phyloP scores from a whole-genome alignment of 2,888 invertebrate species.

The Orchesellides sinensis region DNA sequence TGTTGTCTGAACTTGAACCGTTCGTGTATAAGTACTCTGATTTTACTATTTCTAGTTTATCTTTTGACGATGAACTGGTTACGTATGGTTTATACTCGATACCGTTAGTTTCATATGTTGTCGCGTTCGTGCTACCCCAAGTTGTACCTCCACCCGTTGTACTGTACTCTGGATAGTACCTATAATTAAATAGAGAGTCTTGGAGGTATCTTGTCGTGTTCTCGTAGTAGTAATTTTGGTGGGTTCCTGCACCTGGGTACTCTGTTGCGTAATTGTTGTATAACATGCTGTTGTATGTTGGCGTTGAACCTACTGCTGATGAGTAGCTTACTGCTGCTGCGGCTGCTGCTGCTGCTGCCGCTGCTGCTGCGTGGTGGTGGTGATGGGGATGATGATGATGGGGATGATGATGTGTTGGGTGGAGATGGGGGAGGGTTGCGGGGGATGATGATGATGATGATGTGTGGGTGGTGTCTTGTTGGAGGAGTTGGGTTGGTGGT shows the following conservation, averaged over 20 bases:
- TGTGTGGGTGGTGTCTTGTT: background rate
- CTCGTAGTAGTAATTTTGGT: conserved; percentile 82
- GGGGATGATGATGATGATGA: conserved; percentile 49
- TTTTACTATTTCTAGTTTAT: conserved; percentile 44
- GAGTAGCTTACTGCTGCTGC: conserved; percentile 89
- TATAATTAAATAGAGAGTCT: conserved; percentile 93
- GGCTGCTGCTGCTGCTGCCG: conserved; percentile 78
- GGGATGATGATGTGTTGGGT: conserved; percentile 74
- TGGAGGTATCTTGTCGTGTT: conserved; percentile 87
- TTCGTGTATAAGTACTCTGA: conserved; percentile 64
- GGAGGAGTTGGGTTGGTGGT: no score
- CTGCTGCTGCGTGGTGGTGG: conserved; percentile 37
- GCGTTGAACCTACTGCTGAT: conserved; percentile 77
- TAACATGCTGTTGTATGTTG: conserved; percentile 81
- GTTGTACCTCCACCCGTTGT: conserved; percentile 81
- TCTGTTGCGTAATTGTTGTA: conserved; percentile 69
- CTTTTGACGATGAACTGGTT: background rate
- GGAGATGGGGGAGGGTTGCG: conserved; percentile 74
- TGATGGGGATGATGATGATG: conserved; percentile 8
- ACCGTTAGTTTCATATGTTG: conserved; percentile 62
- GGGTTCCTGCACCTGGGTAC: conserved; percentile 81
- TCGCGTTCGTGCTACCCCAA: no score
- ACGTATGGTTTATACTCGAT: conserved; percentile 76
- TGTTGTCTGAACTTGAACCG: conserved; percentile 28
- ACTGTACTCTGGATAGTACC: conserved; percentile 86